Percentiles rank a stretch among this genome's conserved stretches.
These are phyloP conservation scores for Python bivittatus DNA, from an alignment of 2,113 vertebrate species.

Conservation along the genomic window DNA sequence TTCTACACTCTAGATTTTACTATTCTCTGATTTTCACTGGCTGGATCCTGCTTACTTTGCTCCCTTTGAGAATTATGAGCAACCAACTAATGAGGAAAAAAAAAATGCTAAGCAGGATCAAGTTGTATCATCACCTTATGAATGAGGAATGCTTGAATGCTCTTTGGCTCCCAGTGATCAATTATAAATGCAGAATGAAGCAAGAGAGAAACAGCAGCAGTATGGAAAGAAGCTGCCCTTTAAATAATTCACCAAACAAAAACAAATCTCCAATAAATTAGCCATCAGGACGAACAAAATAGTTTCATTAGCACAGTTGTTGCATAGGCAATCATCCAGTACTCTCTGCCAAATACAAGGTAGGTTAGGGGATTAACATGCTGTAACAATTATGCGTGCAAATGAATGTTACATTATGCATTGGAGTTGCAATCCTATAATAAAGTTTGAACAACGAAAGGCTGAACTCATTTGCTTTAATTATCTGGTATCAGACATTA, in stretches of 20 bases:
- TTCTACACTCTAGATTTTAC: not conserved
- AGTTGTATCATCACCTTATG: not conserved
- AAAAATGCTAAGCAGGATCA: not conserved
- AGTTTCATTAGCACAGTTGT: not conserved
- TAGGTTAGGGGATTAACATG: not conserved
- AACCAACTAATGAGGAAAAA: not conserved
- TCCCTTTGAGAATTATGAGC: not conserved
- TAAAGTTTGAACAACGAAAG: constrained; percentile 21
- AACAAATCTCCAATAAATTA: not conserved
- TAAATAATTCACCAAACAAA: constrained; percentile 2
- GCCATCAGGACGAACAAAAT: not conserved
- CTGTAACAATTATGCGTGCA: not conserved
- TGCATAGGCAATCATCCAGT: not conserved
- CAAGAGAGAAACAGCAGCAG: not conserved
- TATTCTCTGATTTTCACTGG: not conserved
- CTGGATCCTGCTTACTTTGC: not conserved
- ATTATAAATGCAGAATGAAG: not conserved
- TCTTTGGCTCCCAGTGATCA: not conserved
- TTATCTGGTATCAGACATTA: constrained; percentile 20
- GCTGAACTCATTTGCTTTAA: constrained; percentile 21
- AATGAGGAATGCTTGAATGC: not conserved
- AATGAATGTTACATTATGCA: constrained; percentile 28
- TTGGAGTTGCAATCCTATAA: constrained; percentile 17
- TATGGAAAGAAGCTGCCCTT: constrained; percentile 2
- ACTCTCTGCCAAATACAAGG: not conserved